Evolutionary conservation across 2,888 invertebrate genomes (phyloP).

Genomic region (Eupeodes latifasciatus): DNA sequence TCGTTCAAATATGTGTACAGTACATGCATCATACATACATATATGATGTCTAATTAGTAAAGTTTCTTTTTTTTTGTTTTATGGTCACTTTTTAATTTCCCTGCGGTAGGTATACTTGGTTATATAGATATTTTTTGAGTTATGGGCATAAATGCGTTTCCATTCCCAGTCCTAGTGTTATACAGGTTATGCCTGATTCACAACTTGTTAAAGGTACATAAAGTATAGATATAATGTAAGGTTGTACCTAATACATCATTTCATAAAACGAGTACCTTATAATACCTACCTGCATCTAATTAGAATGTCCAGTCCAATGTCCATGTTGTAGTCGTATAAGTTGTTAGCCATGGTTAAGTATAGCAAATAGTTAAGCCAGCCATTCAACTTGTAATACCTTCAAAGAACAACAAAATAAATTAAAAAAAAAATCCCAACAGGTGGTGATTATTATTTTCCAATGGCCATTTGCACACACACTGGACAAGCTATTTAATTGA

Average conservation of each 20-base stretch:
- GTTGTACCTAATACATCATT: slow-evolving; percentile 3
- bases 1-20: neutral
- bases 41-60: slow-evolving; percentile 61
- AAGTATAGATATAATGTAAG: neutral
- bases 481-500: slow-evolving; percentile 60
- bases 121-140: neutral
- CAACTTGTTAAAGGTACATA: neutral
- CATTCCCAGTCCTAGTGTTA: slow-evolving; percentile 7
- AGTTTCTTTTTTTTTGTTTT: slow-evolving; percentile 33
- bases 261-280: slow-evolving; percentile 24
- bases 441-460: slow-evolving; percentile 59
- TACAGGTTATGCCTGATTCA: slow-evolving; percentile 38
- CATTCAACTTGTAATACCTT: slow-evolving; percentile 21
- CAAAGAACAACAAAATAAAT: slow-evolving; percentile 8
- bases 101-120: slow-evolving; percentile 38
- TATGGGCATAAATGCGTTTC: slow-evolving; percentile 22
- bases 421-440: slow-evolving; percentile 46
- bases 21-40: neutral
- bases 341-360: slow-evolving; percentile 46
- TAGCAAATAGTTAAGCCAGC: slow-evolving; percentile 50
- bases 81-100: slow-evolving; percentile 68
- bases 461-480: slow-evolving; percentile 38
- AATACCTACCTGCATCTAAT: slow-evolving; percentile 51
- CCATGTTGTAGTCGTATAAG: neutral
- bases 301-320: slow-evolving; percentile 55